Conservation (phyloP, 2,797 vertebrate genomes). For the Tapera naevia region DNA sequence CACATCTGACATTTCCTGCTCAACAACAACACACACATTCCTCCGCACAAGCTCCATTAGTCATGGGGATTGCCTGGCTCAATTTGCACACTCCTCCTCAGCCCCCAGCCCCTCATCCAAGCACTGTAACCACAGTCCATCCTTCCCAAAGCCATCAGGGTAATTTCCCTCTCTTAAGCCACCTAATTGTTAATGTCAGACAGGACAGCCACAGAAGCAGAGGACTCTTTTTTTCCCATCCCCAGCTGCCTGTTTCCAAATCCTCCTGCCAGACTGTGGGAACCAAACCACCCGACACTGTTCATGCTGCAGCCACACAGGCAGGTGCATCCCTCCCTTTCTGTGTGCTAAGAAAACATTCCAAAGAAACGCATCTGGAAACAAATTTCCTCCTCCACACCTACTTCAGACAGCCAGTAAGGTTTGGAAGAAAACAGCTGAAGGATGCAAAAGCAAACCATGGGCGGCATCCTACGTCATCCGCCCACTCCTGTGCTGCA, state of each 20-base stretch:
- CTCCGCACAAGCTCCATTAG: neutral
- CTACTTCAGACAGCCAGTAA: neutral
- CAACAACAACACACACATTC: neutral
- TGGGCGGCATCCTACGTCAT: neutral
- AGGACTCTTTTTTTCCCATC: neutral
- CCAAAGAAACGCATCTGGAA: neutral
- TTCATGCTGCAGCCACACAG: neutral
- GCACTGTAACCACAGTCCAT: neutral
- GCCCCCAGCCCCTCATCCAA: neutral
- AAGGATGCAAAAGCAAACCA: neutral
- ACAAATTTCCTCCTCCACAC: neutral
- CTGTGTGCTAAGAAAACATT: neutral
- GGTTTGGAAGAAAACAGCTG: neutral
- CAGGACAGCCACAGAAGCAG: neutral
- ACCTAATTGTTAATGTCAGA: neutral
- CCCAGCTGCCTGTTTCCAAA: neutral
- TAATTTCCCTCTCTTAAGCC: neutral
- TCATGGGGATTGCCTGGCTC: neutral
- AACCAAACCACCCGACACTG: neutral
- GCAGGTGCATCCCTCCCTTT: neutral
- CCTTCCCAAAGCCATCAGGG: neutral
- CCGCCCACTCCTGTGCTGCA: neutral
- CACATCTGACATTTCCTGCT: conserved; percentile 47
- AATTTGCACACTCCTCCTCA: neutral
- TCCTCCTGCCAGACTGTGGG: neutral